Base-by-base conservation (phyloP, 2,797 vertebrate species). In the Artibeus lituratus region DNA sequence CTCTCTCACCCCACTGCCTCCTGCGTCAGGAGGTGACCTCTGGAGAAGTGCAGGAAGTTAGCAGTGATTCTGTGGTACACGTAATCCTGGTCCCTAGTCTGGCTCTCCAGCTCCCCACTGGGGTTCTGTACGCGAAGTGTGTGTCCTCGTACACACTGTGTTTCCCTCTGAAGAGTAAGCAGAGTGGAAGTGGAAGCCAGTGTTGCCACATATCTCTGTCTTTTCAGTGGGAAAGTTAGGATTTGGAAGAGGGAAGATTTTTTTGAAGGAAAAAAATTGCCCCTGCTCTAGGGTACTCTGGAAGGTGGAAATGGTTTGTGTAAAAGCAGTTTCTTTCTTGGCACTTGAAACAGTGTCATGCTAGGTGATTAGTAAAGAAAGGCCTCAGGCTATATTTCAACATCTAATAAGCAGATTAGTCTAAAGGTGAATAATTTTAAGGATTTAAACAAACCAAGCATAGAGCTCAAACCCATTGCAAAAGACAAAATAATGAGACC, bases 341-440 rank as follows among this genome's bases (percentile, higher is more conserved):
- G 74, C 37, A 47, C 29, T 83, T 62, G 72, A 67, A 42, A 44
- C 42, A 26, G 35, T 91, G 53, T 91, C 70, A 82, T 91, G 51
- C n/a, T 81, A 55, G 70, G n/a, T 87, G 88, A 95, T 97, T 81
- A 89, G 47, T 83, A 47, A 77, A 84, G 82, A 94, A 86, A 92
- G 67, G 76, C 90, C 90, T 76, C 57, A 1, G 57, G 94, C 44
- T 72, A 5, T 49, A 67, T 95, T 95, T 94, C 88, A 94, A 91
- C 92, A 96, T 96, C 57, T 73, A 83, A 67, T 77, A 92, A 94
- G 35, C 37, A 81, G 90, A 96, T 97, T 94, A 86, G 29, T 70
- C 72, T 94, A 70, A 90, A 92, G 82, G 39, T 19, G 65, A 86
- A 77, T 80, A 76, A 81, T 73, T 96, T 72, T 59, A 89, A 83